Evolutionary conservation across 2,888 invertebrate species (phyloP), one percentile per base, ranked within the genome.

Genomic region (Sarcophaga variegata): DNA sequence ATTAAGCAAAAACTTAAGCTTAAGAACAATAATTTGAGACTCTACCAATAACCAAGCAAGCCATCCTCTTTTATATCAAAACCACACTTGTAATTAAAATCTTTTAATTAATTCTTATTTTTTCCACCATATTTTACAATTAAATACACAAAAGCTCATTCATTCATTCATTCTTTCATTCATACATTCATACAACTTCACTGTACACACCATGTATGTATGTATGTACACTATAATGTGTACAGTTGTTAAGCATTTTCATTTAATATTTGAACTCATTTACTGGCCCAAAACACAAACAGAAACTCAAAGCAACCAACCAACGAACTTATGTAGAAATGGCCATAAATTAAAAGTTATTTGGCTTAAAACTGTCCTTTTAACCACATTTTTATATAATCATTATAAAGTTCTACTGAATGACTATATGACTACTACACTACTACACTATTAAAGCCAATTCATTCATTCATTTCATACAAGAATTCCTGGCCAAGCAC

Each of bases 311-410:
- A 37, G 37, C 37, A 37, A 37, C 37, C 37, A 54, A 17, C 54
- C 17, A 54, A 54, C 17, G 17, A 4, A 54, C 54, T 54, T 67
- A 69, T 66, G 66, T 70, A 54, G 1, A 82, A 87, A 72, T 77
- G 82, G 84, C 81, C 84, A 86, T 87, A 88, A 88, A 88, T 86
- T 88, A 88, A 88, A 86, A 78, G 84, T 83, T 88, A 88, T 88
- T 88, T 88, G 88, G 81, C 81, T 88, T 79, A 74, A 85, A 82
- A 85, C 54, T 81, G 84, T 76, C 80, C 80, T 76, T 85, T 78
- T 77, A 72, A 85, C 84, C 71, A 76, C 80, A 85, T 71, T 81
- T 85, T 70, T 85, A 64, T 70, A 70, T 72, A 71, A 76, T 72
- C 76, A 76, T 84, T 84, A 70, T 70, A 83, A 45, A 49, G 10